A percentile compares a stretch with the other conserved stretches of the same genome.
phyloP scores from a whole-genome alignment of 2,888 invertebrate genomes.

The Coelinius sp. region DNA sequence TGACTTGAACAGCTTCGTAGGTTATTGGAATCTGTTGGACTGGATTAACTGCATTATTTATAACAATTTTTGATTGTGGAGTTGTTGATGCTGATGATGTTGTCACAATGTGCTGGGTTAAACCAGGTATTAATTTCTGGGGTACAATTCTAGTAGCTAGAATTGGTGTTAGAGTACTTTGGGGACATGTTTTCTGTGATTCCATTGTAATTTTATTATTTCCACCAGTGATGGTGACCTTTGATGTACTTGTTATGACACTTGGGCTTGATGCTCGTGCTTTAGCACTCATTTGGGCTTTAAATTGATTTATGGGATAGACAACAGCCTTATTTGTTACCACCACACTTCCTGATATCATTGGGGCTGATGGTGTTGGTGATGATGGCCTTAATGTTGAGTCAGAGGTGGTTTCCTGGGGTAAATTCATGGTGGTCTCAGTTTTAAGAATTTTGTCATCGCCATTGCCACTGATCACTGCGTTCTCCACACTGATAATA shows the following conservation, averaged over 20 bases:
- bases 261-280: neutral
- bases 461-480: constrained; percentile 10
- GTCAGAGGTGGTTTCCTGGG: neutral
- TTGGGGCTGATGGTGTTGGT: neutral
- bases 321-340: constrained; percentile 33
- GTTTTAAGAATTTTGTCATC: constrained; percentile 22
- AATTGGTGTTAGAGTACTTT: constrained; percentile 53
- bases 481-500: constrained; percentile 14
- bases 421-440: constrained; percentile 63
- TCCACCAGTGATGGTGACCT: neutral
- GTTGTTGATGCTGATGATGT: constrained; percentile 46
- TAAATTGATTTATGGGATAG: neutral
- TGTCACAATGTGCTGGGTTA: constrained; percentile 26
- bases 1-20: neutral
- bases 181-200: constrained; percentile 37
- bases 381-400: neutral
- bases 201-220: neutral
- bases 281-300: neutral
- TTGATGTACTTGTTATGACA: neutral
- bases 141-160: constrained; percentile 56
- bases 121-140: constrained; percentile 51
- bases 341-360: constrained; percentile 21
- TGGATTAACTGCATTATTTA: neutral
- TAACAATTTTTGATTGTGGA: neutral
- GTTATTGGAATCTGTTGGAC: constrained; percentile 13